Base-by-base conservation (phyloP, 2,797 vertebrate species). In the Peromyscus melanophrys region DNA sequence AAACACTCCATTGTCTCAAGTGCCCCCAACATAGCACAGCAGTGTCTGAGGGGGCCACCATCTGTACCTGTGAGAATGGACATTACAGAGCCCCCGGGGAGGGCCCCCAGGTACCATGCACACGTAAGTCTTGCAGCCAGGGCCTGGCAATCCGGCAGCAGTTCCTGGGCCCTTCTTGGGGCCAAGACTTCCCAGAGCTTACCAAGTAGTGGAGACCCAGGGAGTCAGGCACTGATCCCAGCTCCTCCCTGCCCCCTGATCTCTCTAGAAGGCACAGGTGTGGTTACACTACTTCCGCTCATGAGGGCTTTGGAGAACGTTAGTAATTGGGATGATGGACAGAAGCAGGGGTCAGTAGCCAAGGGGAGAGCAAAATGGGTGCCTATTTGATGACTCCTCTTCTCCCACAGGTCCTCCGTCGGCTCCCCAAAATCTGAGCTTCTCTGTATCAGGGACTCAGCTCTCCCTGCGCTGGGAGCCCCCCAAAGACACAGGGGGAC, bases 21-120 rank as follows among this genome's bases (percentile, higher is more conserved):
- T 99, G 99, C 4, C 99, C 99, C 0, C 98, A 97, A 0, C 98
- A 98, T 89, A 99, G 99, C 97, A 95, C 95, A 65, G 97, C 99
- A 0, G 92, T 71, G 0, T 95, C 98, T 25, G 73, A 97, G 16
- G 98, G 98, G 23, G 96, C 99, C 76, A 98, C 97, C 0, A 13
- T 96, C 83, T 99, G 99, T 46, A 86, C 97, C 96, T 99, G 99
- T 92, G 98, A 98, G 43, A 96, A 92, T 0, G 98, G 97, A 78
- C 98, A 98, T 88, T 98, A 98, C 94, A 97, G 99, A 93, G 98
- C 98, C 6, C 96, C 98, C 12, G 97, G 76, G 0, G 99, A 99
- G 89, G 98, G 98, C 59, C 98, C 98, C 93, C 98, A 97, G 29
- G 6, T 96, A n/a, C 98, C 98, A 14, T 99, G 99, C 89, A 98